Evolutionary conservation across 1,140 invertebrate genomes (phyloP), one percentile per base, ranked within the genome.

Genomic region (Ceratosolen solmsi): DNA sequence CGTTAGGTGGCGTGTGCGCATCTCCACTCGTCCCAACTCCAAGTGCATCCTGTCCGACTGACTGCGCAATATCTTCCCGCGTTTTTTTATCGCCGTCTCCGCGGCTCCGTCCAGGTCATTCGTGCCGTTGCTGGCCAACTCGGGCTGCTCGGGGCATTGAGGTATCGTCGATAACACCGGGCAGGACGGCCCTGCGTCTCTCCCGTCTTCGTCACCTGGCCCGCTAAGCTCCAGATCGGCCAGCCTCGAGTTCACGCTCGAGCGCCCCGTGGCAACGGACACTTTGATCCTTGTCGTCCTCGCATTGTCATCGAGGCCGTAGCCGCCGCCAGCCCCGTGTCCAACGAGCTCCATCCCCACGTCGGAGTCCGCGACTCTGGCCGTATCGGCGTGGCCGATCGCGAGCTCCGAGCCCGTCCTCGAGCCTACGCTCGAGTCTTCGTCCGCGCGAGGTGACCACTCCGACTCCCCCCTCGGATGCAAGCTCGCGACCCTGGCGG

Each of bases 101-200:
- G 33, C 33, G 36, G 74, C 38, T 15, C 17, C n/a, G 17, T 20
- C 70, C 15, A 65, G 65, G 8, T 80, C 11, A n/a, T n/a, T n/a
- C n/a, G n/a, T n/a, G 7, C 54, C 27, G 2, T 79, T 74, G 25
- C 11, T 20, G 41, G 36, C 77, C 0, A 54, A 20, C 22, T 71
- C 63, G 11, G 88, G 77, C 63, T 84, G 85, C 22, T 86, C 83
- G 68, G 88, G n/a, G n/a, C n/a, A 89, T 70, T 90, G 89, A 9
- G 88, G 88, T 58, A 89, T 89, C 11, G 85, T 89, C 0, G 88
- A 89, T 9, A 90, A 87, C 0, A 90, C 82, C 1, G 85, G 82
- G 41, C 89, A 89, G 0, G 83, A 82, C 4, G 25, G 75, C 20
- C 27, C n/a, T 3, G 25, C 17, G 58, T 4, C 25, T 63, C 25